Conservation (phyloP, 2,797 vertebrate species). For the Chelon labrosus region DNA sequence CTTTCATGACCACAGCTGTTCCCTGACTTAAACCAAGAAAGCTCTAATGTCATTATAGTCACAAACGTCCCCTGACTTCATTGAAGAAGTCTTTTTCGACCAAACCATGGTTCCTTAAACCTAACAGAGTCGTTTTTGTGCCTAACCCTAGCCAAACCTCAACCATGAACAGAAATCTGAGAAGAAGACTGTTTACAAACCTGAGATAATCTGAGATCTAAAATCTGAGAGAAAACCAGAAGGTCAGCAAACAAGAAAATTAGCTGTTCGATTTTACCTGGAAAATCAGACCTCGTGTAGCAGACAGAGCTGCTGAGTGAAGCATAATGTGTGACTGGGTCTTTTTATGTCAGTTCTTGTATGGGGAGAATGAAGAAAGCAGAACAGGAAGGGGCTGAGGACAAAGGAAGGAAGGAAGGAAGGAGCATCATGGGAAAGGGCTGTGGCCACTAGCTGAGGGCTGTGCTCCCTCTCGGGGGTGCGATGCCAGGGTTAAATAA, state of each 20-base stretch:
- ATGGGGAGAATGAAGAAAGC: constrained; percentile 10
- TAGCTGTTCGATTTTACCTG: background rate
- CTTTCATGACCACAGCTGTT: too few species aligned
- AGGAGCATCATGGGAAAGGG: constrained; percentile 55
- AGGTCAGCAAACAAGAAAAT: background rate
- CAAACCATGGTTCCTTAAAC: background rate
- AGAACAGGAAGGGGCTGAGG: constrained; percentile 30
- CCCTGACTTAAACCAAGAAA: background rate
- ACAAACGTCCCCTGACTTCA: background rate
- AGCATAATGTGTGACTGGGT: background rate
- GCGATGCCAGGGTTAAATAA: constrained; percentile 38
- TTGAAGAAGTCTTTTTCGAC: background rate
- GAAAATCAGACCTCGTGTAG: background rate
- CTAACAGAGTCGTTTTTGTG: background rate
- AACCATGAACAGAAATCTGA: too few species aligned
- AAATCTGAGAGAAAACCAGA: background rate
- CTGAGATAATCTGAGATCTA: background rate
- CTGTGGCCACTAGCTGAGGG: constrained; percentile 30
- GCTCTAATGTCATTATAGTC: background rate
- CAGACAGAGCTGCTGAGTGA: background rate
- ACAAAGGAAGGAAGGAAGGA: constrained; percentile 49
- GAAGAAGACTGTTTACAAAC: too few species aligned
- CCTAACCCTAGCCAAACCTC: background rate
- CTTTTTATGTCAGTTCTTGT: constrained; percentile 3
- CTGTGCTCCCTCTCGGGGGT: constrained; percentile 20